Conservation (phyloP, 2,888 invertebrate genomes). For the Hyposoter dolosus region DNA sequence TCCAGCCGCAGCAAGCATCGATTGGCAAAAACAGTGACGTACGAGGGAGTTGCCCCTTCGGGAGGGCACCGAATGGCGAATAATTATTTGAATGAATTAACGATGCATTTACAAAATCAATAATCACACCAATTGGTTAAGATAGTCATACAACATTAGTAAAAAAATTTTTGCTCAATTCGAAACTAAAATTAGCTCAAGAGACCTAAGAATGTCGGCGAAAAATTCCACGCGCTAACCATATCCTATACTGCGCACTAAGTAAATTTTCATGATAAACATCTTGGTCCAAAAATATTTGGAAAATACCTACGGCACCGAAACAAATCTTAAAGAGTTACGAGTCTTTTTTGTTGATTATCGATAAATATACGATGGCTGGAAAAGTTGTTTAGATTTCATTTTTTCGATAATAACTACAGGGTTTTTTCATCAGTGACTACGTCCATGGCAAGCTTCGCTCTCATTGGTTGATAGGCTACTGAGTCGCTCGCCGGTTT, state of each 20-base stretch:
- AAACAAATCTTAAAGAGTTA: neutral
- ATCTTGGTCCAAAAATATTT: neutral
- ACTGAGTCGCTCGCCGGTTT: neutral
- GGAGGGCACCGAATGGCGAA: neutral
- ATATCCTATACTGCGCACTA: neutral
- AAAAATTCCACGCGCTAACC: slow-evolving; percentile 38
- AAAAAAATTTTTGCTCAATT: neutral
- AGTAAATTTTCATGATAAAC: neutral
- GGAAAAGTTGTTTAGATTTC: neutral
- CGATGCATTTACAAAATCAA: neutral
- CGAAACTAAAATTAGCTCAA: neutral
- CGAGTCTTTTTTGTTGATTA: neutral
- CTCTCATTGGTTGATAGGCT: slow-evolving; percentile 50
- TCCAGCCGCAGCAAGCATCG: slow-evolving; percentile 71
- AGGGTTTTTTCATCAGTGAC: slow-evolving; percentile 16
- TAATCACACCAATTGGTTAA: neutral
- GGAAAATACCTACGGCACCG: neutral
- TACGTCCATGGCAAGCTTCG: slow-evolving; percentile 46
- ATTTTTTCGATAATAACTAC: neutral
- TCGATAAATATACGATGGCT: neutral
- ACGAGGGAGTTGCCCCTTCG: neutral
- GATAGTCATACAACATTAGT: neutral
- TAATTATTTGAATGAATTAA: neutral
- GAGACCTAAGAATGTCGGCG: neutral
- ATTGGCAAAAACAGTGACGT: slow-evolving; percentile 73